phyloP scores from a whole-genome alignment of 2,113 vertebrate genomes.

The Thinocorus orbignyianus region DNA sequence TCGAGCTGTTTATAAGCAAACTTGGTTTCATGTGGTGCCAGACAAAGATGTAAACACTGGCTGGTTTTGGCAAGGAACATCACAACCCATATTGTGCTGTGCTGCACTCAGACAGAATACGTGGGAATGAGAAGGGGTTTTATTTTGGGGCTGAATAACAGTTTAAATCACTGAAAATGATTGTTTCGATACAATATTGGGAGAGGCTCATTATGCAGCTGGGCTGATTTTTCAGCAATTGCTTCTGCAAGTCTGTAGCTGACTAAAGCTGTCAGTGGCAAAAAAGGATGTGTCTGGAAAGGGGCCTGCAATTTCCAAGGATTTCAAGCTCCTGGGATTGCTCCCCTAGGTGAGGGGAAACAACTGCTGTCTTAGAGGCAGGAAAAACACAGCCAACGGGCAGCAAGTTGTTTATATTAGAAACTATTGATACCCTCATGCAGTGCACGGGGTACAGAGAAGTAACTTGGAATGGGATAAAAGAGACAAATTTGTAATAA shows the following conservation, averaged over 20 bases:
- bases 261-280: not conserved
- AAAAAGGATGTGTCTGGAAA: not conserved
- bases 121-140: not conserved
- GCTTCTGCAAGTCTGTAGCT: not conserved
- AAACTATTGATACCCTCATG: not conserved
- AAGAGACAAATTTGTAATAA: not conserved
- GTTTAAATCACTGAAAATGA: not conserved
- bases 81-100: not conserved
- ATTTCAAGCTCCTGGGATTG: not conserved
- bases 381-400: not conserved
- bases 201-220: not conserved
- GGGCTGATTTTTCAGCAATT: not conserved
- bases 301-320: not conserved
- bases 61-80: not conserved
- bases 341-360: not conserved
- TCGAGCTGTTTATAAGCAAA: not conserved
- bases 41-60: not conserved
- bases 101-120: not conserved
- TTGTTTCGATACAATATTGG: not conserved
- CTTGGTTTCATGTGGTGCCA: not conserved
- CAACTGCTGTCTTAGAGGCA: not conserved
- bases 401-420: not conserved
- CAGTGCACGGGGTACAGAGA: not conserved
- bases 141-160: not conserved
- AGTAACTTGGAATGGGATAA: constrained; percentile 16